phyloP scores from a whole-genome alignment of 2,113 vertebrate species.

The Myrmecophaga tridactyla region DNA sequence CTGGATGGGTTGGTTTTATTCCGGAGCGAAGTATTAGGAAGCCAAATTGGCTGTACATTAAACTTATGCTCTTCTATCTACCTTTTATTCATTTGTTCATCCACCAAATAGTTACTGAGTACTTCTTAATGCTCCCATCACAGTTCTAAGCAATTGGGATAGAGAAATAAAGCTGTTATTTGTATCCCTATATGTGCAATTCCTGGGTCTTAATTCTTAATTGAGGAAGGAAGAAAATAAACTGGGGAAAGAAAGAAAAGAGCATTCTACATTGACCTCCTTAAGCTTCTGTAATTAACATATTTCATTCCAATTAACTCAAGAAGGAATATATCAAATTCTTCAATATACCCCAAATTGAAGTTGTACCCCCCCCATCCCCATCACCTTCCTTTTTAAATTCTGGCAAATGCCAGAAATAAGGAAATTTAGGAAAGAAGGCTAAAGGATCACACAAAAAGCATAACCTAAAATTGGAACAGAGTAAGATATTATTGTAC shows the following conservation, averaged over 20 bases:
- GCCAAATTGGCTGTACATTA: not conserved
- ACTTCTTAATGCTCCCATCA: not conserved
- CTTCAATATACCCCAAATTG: not conserved
- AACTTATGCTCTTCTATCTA: not conserved
- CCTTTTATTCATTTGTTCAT: not conserved
- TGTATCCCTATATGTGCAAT: not conserved
- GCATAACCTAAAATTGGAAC: slow-evolving; percentile 54
- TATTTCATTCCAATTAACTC: not conserved
- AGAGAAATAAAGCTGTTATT: not conserved
- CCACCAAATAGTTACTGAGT: not conserved
- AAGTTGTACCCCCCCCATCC: not conserved
- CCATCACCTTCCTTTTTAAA: not conserved
- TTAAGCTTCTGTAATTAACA: not conserved
- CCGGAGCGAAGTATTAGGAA: not conserved
- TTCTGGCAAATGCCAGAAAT: slow-evolving; percentile 20
- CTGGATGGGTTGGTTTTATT: not conserved
- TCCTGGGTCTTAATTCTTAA: not conserved
- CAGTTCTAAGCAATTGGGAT: not conserved
- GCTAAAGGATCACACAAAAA: not conserved
- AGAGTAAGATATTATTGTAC: slow-evolving; percentile 30
- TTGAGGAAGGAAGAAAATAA: not conserved
- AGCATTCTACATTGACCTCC: not conserved
- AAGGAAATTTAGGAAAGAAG: slow-evolving; percentile 47
- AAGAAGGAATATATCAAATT: not conserved
- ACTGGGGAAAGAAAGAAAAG: not conserved